Evolutionary conservation across 2,797 vertebrate species (phyloP), one percentile per base, ranked within the genome.

Genomic region (Gastrophryne carolinensis): DNA sequence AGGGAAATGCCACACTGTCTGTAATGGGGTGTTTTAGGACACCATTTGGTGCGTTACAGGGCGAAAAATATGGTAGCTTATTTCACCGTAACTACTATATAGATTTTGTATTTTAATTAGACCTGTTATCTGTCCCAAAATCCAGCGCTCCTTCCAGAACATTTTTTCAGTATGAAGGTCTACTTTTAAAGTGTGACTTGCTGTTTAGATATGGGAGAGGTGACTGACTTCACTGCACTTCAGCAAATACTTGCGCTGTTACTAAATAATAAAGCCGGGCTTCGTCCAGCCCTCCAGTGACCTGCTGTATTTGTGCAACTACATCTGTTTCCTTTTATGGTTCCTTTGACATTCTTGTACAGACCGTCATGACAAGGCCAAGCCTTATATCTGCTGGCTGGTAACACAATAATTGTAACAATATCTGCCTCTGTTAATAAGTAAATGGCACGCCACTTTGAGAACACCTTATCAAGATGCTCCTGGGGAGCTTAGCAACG

Each of bases 351-450:
- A 65, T 77, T 77, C 67, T 77, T 77, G 50, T 57, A 29, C 2
- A 12, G 12, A 34, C 67, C 17, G 60, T 77, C 60, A 65, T 72
- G 52, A 47, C 49, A 12, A 58, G 67, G 67, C 75, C 60, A 13
- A 53, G 57, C 58, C 47, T 76, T 26, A 37, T 76, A 69, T 69
- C 65, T 75, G 15, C 65, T 15, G 34, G 9, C 44, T 62, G 57
- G 73, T 62, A 75, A 75, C 64, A 57, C 29, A 77, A 60, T 63
- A 70, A 71, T 64, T 32, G 66, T 77, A 77, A 77, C 74, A 57
- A 69, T 71, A 61, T 77, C 44, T 21, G 5, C 32, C 57, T 63
- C 49, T 77, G 74, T 77, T 77, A 76, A 76, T 76, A 35, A 70
- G 73, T 76, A 70, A 70, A 63, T 71, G 66, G 74, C 56, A 77